Evolutionary conservation across 2,888 invertebrate species (phyloP).

Genomic region (Cancer borealis): DNA sequence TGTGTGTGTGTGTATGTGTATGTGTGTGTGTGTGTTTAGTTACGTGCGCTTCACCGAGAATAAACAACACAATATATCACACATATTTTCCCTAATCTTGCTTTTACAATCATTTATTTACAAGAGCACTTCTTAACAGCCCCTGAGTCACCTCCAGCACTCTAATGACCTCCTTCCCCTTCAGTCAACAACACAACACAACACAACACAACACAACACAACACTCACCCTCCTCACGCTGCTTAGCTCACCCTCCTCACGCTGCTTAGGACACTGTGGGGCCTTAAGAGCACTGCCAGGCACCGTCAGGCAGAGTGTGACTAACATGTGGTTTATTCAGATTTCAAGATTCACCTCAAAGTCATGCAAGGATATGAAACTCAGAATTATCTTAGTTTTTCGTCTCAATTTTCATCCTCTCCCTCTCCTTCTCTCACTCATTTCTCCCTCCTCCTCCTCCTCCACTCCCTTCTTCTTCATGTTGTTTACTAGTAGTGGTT

Average conservation of each 20-base stretch:
- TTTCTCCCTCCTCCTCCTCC: too few relatives aligned
- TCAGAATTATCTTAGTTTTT: neutral
- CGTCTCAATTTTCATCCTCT: neutral
- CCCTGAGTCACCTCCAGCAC: neutral
- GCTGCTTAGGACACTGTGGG: too few relatives aligned
- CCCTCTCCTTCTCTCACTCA: neutral
- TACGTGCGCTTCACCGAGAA: neutral
- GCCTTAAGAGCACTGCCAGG: neutral
- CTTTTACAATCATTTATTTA: too few relatives aligned
- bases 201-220: too few relatives aligned
- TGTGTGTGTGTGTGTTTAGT: neutral
- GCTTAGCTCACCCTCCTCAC: too few relatives aligned
- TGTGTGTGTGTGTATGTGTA: conserved; percentile 39
- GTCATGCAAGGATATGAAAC: neutral
- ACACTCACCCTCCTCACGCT: too few relatives aligned
- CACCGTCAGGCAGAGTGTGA: neutral
- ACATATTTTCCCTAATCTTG: too few relatives aligned
- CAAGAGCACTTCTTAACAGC: neutral
- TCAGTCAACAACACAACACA: too few relatives aligned
- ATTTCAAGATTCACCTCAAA: neutral
- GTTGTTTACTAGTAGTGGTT: too few relatives aligned
- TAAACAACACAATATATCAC: too few relatives aligned
- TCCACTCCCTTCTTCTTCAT: too few relatives aligned
- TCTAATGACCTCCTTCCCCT: neutral
- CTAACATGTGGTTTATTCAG: neutral